Conservation (phyloP, 2,113 vertebrate genomes). For the Xiphophorus couchianus region DNA sequence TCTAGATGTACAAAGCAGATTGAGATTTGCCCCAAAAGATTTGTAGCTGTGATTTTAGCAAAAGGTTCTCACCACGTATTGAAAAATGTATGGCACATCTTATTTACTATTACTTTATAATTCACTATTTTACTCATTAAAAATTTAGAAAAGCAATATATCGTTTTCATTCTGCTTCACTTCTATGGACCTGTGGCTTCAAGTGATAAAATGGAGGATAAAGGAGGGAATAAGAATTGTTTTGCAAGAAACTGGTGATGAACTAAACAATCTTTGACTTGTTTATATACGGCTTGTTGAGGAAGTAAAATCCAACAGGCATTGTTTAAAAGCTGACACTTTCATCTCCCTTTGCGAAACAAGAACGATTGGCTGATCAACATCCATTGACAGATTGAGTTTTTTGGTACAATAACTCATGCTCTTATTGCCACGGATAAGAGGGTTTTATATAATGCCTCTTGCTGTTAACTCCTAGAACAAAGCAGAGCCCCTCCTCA, state of each 20-base stretch:
- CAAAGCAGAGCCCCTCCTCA: conserved; percentile 65
- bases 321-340: conserved; percentile 37
- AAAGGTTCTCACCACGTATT: too few species aligned
- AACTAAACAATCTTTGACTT: conserved; percentile 22
- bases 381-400: conserved; percentile 23
- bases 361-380: conserved; percentile 42
- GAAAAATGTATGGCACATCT: too few species aligned
- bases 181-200: background rate
- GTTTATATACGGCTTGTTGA: background rate
- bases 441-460: conserved; percentile 62
- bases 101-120: too few species aligned
- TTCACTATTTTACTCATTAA: background rate
- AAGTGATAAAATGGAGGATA: background rate
- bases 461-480: conserved; percentile 64
- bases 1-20: too few species aligned
- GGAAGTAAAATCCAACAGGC: conserved; percentile 32
- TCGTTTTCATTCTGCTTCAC: background rate
- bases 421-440: conserved; percentile 49
- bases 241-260: too few species aligned
- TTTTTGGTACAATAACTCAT: conserved; percentile 55
- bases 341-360: conserved; percentile 39
- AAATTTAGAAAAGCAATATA: background rate
- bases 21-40: too few species aligned
- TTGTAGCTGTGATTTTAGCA: too few species aligned
- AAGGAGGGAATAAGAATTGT: background rate